Base-by-base conservation (phyloP, 1,140 invertebrate species). In the Drosophila oshimai region DNA sequence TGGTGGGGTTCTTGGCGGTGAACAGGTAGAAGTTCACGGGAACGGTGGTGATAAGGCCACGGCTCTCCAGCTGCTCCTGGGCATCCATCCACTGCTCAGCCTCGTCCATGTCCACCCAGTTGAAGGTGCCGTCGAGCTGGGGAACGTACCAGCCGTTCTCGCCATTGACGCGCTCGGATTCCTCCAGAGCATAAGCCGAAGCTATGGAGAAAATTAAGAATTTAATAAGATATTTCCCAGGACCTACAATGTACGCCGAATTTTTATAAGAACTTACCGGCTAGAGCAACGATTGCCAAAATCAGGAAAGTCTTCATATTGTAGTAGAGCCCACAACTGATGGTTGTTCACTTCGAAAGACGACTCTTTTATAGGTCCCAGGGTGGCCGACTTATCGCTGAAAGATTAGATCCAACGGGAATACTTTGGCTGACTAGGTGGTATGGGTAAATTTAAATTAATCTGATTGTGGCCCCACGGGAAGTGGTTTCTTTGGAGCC, bases 61-160 rank as follows among this genome's bases (percentile, higher is more conserved):
- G 73, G 1, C 9, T 26, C 49, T 90, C 83, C 10, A 75, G 17
- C 28, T 20, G 12, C 39, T 86, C 70, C 22, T 60, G 62, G 2
- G 28, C 18, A 0, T 74, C 67, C 22, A 89, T 47, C 60, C 60
- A 65, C 1, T 74, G 37, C 41, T 90, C 77, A 29, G 80, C 89
- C 2, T 53, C 84, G 2, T 90, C 84, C 61, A 71, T 77, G 39
- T 79, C 81, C 2, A 90, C 46, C 89, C 89, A 90, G 17, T 72
- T 67, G 15, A 81, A 77, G 44, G 67, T 54, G 9, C 78, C 86
- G 47, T 90, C 86, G 10, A 6, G 1, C 37, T 88, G 64, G 13
- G 89, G 89, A n/a, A 90, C 50, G 64, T 80, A 89, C 89, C 89
- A 90, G 41, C 89, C 89, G 34, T 90, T 89, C 61, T 90, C 89